Evolutionary conservation across 64 coral and sea anemone genomes (phyloP).

Genomic region (Acropora yongei): DNA sequence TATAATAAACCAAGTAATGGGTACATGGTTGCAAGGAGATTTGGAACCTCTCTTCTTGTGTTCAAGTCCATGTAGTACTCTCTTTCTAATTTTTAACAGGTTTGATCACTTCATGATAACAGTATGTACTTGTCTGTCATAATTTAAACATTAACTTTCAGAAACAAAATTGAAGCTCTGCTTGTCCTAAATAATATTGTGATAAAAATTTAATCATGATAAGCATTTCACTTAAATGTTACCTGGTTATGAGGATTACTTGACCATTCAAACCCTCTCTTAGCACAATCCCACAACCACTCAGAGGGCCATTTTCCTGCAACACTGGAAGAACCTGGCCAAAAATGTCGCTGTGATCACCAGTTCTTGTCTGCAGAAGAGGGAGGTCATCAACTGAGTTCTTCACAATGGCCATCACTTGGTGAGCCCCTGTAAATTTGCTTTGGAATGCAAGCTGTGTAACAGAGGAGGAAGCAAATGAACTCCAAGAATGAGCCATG

Average conservation of each 20-base stretch:
- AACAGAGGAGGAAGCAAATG: not conserved
- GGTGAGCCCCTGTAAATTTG: not conserved
- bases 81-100: too few relatives aligned
- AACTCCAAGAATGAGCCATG: not conserved
- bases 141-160: too few relatives aligned
- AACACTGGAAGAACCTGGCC: not conserved
- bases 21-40: too few relatives aligned
- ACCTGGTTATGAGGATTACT: constrained; percentile 20
- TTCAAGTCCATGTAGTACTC: too few relatives aligned
- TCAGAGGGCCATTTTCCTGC: constrained; percentile 9
- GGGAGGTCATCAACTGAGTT: not conserved
- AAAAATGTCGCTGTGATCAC: constrained; percentile 6
- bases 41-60: too few relatives aligned
- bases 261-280: not conserved
- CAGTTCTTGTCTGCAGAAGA: not conserved
- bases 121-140: too few relatives aligned
- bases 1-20: too few relatives aligned
- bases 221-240: not conserved
- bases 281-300: constrained; percentile 9
- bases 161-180: too few relatives aligned
- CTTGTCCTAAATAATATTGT: too few relatives aligned
- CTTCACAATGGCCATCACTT: not conserved
- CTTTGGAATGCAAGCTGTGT: constrained; percentile 3
- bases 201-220: too few relatives aligned
- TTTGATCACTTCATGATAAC: too few relatives aligned